Conservation (phyloP, 2,888 invertebrate species). For the Leistus spinibarbis region DNA sequence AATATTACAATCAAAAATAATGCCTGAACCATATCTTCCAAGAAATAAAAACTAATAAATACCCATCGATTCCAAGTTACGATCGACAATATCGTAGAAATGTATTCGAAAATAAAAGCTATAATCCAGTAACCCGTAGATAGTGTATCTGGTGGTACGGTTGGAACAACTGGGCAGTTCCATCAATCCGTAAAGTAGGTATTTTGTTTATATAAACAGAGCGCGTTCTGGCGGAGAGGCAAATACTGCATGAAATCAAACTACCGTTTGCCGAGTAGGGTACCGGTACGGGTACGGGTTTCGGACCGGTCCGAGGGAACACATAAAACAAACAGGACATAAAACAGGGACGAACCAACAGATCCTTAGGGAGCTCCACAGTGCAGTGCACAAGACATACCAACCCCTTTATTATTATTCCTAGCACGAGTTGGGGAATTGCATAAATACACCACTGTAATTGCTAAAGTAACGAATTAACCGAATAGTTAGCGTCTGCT, state of each 20-base stretch:
- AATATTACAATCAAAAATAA: not conserved
- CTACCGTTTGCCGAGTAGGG: constrained; percentile 1
- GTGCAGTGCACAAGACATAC: constrained; percentile 23
- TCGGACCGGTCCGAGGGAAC: not conserved
- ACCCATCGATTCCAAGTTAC: not conserved
- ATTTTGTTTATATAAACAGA: constrained; percentile 25
- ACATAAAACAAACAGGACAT: not conserved
- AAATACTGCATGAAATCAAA: constrained; percentile 35
- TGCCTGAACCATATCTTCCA: not conserved
- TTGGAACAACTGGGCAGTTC: constrained; percentile 31
- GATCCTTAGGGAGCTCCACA: not conserved
- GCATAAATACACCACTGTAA: constrained; percentile 36
- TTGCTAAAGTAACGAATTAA: constrained; percentile 38
- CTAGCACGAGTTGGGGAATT: constrained; percentile 23
- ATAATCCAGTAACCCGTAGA: not conserved
- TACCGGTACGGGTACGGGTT: too few relatives aligned
- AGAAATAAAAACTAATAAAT: not conserved
- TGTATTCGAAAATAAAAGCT: not conserved
- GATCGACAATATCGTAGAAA: not conserved
- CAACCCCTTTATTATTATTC: constrained; percentile 32
- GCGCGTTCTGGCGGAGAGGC: constrained; percentile 23
- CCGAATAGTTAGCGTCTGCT: constrained; percentile 33
- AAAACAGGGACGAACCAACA: not conserved
- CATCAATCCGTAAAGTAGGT: constrained; percentile 12
- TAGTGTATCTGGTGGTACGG: not conserved